phyloP scores from a whole-genome alignment of 2,113 vertebrate genomes.

The Clupea harengus region DNA sequence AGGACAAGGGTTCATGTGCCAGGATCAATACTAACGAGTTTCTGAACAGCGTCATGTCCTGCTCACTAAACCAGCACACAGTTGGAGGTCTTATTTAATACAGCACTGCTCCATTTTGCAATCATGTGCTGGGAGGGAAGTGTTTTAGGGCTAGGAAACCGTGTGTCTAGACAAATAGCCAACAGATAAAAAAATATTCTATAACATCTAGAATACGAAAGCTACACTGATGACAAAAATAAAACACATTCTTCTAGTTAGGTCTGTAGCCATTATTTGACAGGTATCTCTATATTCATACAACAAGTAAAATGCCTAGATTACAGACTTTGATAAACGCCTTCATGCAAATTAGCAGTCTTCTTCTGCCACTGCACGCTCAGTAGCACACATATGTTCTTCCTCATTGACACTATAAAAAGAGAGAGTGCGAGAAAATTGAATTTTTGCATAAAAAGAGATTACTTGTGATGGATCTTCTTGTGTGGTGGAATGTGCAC shows the following conservation, averaged over 20 bases:
- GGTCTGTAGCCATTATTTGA: not conserved
- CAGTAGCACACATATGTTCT: constrained; percentile 42
- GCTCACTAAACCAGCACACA: not conserved
- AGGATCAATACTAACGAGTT: constrained; percentile 8
- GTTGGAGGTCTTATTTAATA: not conserved
- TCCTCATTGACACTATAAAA: constrained; percentile 63
- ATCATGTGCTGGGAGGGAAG: not conserved
- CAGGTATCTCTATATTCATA: not conserved
- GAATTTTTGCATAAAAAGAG: constrained; percentile 46
- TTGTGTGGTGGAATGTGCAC: constrained; percentile 39
- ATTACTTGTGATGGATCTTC: constrained; percentile 49
- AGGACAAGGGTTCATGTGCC: not conserved
- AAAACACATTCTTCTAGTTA: not conserved
- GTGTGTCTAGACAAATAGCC: not conserved
- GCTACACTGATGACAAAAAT: not conserved
- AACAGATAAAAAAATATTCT: not conserved
- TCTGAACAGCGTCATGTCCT: not conserved
- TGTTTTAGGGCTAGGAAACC: not conserved
- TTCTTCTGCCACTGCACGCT: not conserved
- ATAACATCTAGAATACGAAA: not conserved
- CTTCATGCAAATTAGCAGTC: not conserved
- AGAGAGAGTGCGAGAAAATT: not conserved
- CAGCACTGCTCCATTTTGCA: not conserved
- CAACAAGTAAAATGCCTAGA: not conserved
- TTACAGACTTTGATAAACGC: not conserved